Percentiles rank a stretch among this genome's conserved stretches.
phyloP scores from a whole-genome alignment of 2,113 vertebrate species.

The Urocitellus parryii region DNA sequence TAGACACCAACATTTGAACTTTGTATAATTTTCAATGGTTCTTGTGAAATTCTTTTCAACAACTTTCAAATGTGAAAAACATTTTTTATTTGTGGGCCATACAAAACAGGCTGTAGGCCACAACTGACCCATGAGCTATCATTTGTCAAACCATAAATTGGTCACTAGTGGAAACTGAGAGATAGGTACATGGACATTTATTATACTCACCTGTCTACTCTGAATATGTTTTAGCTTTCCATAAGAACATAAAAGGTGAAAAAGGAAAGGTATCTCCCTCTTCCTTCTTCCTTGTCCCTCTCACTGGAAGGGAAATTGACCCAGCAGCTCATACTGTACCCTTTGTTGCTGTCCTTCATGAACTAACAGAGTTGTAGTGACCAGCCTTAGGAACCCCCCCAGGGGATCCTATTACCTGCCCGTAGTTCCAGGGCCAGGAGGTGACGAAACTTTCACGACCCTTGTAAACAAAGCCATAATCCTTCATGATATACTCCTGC shows the following conservation, averaged over 20 bases:
- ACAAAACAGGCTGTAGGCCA: neutral
- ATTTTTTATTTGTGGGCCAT: neutral
- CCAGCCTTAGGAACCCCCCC: neutral
- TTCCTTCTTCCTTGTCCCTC: neutral
- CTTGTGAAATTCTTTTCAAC: neutral
- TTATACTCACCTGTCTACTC: neutral
- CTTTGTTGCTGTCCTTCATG: neutral
- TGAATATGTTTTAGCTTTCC: constrained; percentile 15
- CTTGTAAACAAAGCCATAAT: constrained; percentile 90
- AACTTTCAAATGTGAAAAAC: neutral
- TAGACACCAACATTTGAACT: neutral
- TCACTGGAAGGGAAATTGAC: neutral
- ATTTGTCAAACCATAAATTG: neutral
- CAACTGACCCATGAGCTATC: neutral
- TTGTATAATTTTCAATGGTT: neutral
- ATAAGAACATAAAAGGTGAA: constrained; percentile 23
- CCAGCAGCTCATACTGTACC: neutral
- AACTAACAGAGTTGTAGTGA: neutral
- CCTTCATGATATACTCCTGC: constrained; percentile 92
- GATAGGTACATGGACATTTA: neutral
- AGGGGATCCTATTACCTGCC: constrained; percentile 88
- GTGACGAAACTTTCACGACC: constrained; percentile 87
- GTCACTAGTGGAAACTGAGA: neutral
- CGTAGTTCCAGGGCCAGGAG: constrained; percentile 90
- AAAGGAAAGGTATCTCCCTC: neutral